phyloP scores from a whole-genome alignment of 2,113 vertebrate genomes.

The Stomatorhinus ivindoensis region DNA sequence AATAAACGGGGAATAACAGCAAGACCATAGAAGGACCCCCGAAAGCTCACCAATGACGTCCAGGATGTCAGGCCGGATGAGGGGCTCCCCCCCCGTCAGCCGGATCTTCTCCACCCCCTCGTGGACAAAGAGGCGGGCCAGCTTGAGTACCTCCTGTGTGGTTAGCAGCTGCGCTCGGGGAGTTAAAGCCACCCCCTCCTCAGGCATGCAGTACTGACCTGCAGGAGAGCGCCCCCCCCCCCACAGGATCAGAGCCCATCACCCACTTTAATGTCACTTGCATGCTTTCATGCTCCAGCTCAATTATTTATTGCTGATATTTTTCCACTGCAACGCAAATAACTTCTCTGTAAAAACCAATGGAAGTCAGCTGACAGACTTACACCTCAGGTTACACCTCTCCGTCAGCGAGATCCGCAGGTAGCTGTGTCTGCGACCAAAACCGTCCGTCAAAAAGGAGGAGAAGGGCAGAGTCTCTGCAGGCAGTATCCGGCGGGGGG shows the following conservation, averaged over 20 bases:
- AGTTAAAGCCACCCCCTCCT: conserved; percentile 85
- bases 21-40: background rate
- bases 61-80: conserved; percentile 84
- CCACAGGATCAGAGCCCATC: background rate
- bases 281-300: background rate
- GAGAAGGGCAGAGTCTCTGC: conserved; percentile 69
- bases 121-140: conserved; percentile 83
- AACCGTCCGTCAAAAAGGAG: conserved; percentile 77
- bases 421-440: conserved; percentile 84
- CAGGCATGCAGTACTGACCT: conserved; percentile 98
- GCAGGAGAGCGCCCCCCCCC: background rate
- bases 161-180: conserved; percentile 77
- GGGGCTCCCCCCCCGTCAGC: conserved; percentile 89
- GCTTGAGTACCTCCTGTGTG: conserved; percentile 72
- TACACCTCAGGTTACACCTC: conserved; percentile 95
- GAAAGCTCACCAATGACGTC: conserved; percentile 74
- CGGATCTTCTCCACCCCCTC: conserved; percentile 92
- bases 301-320: background rate
- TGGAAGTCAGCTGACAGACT: conserved; percentile 42
- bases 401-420: conserved; percentile 92
- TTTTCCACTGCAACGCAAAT: background rate
- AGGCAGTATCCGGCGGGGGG: conserved; percentile 41
- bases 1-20: background rate
- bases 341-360: background rate
- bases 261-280: background rate